phyloP scores from a whole-genome alignment of 2,797 vertebrate species.

The Cirrhinus mrigala region DNA sequence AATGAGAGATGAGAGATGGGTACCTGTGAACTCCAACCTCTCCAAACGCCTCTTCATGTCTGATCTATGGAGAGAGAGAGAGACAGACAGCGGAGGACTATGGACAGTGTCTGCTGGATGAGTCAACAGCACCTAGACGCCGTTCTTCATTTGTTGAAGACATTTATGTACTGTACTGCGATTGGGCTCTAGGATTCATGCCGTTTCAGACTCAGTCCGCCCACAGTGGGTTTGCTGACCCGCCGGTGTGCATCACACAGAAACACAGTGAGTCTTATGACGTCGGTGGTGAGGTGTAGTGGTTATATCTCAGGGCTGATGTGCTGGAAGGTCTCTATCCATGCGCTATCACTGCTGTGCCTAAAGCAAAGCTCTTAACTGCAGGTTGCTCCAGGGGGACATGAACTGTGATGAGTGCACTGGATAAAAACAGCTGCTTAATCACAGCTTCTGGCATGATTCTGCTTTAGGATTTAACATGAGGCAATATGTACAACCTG shows the following conservation, averaged over 20 bases:
- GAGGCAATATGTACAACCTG: not conserved
- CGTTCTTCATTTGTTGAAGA: slow-evolving; percentile 1
- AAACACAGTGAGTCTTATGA: not conserved
- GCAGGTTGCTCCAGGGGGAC: not conserved
- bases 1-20: slow-evolving; percentile 67
- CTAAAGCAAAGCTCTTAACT: slow-evolving; percentile 13
- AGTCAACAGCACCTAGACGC: not conserved
- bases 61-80: slow-evolving; percentile 74
- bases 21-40: slow-evolving; percentile 82
- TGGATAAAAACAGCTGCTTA: not conserved
- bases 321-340: not conserved
- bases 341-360: not conserved
- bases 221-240: not conserved
- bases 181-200: not conserved
- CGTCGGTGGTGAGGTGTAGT: not conserved
- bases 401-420: not conserved
- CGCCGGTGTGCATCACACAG: not conserved
- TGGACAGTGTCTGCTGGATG: slow-evolving; percentile 30
- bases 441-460: not conserved
- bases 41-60: slow-evolving; percentile 82
- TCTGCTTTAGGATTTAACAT: not conserved
- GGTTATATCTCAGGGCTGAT: not conserved
- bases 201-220: not conserved
- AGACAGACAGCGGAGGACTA: slow-evolving; percentile 46
- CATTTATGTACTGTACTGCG: not conserved